Conservation (phyloP, 2,797 vertebrate species). For the Sebastes matsubarae region DNA sequence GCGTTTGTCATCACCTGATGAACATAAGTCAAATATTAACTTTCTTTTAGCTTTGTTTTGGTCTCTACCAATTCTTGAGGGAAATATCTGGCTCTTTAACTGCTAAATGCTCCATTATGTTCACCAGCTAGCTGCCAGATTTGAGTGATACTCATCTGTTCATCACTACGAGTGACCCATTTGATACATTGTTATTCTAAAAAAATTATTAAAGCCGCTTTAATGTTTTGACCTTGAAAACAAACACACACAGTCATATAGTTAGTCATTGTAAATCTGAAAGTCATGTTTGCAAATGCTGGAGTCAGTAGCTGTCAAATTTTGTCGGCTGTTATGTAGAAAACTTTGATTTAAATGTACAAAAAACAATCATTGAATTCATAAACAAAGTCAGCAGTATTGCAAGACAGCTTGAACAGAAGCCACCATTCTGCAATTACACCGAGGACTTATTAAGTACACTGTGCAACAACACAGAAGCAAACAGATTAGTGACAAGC, state of each 20-base stretch:
- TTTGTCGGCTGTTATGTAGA: not conserved
- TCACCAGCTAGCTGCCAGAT: not conserved
- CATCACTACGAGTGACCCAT: too few relatives aligned
- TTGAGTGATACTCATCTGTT: too few relatives aligned
- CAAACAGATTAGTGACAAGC: not conserved
- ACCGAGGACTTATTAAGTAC: not conserved
- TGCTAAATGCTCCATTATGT: not conserved
- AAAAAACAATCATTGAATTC: not conserved
- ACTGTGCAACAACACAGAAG: not conserved
- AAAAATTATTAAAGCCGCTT: too few relatives aligned
- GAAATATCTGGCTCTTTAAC: too few relatives aligned
- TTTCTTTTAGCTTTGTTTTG: too few relatives aligned
- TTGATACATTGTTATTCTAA: too few relatives aligned
- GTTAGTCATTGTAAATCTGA: not conserved
- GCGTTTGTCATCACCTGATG: too few relatives aligned
- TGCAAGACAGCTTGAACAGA: not conserved
- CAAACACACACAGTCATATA: not conserved
- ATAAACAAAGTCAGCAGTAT: not conserved
- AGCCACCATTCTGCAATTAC: not conserved
- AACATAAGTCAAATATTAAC: too few relatives aligned
- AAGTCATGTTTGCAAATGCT: not conserved
- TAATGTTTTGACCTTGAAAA: too few relatives aligned
- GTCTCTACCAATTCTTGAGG: too few relatives aligned
- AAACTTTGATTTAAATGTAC: not conserved
- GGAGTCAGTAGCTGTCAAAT: not conserved